Evolutionary conservation across 64 coral and sea anemone species (phyloP), one percentile per base, ranked within the genome.

Genomic region (Platygyra sinensis): DNA sequence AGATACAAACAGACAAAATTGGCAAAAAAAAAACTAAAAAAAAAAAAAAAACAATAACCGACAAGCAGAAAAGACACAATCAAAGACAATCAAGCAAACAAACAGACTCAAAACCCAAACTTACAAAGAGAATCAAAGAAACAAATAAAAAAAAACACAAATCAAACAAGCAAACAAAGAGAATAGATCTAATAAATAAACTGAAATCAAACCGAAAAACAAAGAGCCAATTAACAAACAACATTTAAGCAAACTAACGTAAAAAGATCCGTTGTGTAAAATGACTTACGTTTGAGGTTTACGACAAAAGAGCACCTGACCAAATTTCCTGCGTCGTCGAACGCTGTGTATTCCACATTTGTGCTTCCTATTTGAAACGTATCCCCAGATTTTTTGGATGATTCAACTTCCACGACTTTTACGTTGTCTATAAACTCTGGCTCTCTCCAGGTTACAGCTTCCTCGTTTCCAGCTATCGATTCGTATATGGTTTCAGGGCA

Each of bases 361-460:
- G 24, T n/a, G 4, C 60, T 38, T 19, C 90, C 80, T 22, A 86
- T 22, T 10, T 12, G 14, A 15, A 91, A 91, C 28, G 30, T 61
- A 50, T 77, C 71, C 19, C 80, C 80, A n/a, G 90, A 30, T 15
- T 71, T 77, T 8, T 24, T 75, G 57, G 76, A 77, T 11, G 90
- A 85, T 24, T 72, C 86, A 2, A 85, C 80, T 64, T 9, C 42
- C 62, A 30, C 32, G 16, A 91, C 72, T 30, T 86, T 74, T 10
- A 91, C 80, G 80, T 91, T 91, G 81, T 91, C 90, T 62, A 52
- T 30, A 54, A 91, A 91, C 33, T 8, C 73, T 63, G 90, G 90
- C 25, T 75, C 72, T 31, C 19, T 54, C 90, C 90, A 91, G 10
- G 71, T 65, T 55, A 91, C 32, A 11, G 51, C 38, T 18, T n/a